These are phyloP conservation scores for Frankliniella fusca DNA, from an alignment of 2,888 invertebrate species.

Conservation along the genomic window DNA sequence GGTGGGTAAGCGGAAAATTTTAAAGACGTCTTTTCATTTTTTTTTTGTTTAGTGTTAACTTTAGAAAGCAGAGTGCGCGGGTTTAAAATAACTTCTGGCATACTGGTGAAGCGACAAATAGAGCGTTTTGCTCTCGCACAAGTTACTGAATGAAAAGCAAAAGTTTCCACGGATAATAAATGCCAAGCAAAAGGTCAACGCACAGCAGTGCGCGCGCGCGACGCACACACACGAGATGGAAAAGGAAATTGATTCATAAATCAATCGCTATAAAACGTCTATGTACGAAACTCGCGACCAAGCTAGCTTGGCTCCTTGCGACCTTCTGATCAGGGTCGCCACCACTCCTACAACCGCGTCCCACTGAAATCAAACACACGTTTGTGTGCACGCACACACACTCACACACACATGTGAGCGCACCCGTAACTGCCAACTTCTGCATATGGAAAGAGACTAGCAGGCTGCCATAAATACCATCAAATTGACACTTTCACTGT, in stretches of 20 bases:
- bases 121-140: too few relatives aligned
- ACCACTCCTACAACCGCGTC: neutral
- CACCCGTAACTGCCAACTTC: constrained; percentile 13
- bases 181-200: neutral
- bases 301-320: neutral
- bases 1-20: too few relatives aligned
- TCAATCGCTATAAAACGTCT: constrained; percentile 3
- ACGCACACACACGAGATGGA: neutral
- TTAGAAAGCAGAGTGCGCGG: too few relatives aligned
- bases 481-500: constrained; percentile 26
- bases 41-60: too few relatives aligned
- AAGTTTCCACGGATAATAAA: too few relatives aligned
- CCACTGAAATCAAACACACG: too few relatives aligned
- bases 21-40: too few relatives aligned
- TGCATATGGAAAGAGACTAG: constrained; percentile 11
- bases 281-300: neutral
- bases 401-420: neutral
- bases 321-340: constrained; percentile 10
- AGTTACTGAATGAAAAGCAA: too few relatives aligned
- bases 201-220: neutral
- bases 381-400: too few relatives aligned
- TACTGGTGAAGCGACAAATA: too few relatives aligned
- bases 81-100: too few relatives aligned
- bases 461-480: constrained; percentile 14
- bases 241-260: constrained; percentile 20